A percentile compares a stretch with the other conserved stretches of the same genome.
These are phyloP conservation scores for Uria lomvia DNA, from an alignment of 2,113 vertebrate species.

Conservation along the genomic window DNA sequence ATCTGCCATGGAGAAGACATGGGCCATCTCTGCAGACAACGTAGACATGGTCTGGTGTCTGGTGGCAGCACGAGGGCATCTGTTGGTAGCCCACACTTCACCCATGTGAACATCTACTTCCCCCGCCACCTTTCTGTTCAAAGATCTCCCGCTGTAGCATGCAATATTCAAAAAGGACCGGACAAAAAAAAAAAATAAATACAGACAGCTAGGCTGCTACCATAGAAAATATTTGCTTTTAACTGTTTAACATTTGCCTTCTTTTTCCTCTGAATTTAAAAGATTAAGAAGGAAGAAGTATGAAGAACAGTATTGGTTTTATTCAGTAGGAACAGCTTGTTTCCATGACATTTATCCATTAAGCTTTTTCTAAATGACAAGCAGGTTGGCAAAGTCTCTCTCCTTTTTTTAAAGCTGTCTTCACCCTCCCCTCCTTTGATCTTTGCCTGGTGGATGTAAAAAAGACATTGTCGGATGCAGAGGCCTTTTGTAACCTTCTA, in stretches of 20 bases:
- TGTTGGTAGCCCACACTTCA: not conserved
- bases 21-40: not conserved
- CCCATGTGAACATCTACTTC: not conserved
- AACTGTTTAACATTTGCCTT: slow-evolving; percentile 57
- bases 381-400: slow-evolving; percentile 55
- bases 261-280: slow-evolving; percentile 49
- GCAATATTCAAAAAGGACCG: not conserved
- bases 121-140: not conserved
- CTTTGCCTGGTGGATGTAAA: slow-evolving; percentile 37
- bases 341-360: slow-evolving; percentile 70
- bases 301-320: slow-evolving; percentile 13
- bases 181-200: not conserved
- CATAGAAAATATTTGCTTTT: slow-evolving; percentile 55
- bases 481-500: not conserved
- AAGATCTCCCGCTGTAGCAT: not conserved
- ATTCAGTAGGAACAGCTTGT: slow-evolving; percentile 58
- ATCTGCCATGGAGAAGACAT: not conserved
- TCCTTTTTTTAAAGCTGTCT: not conserved
- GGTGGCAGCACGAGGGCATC: rapidly evolving
- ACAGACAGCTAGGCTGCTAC: not conserved
- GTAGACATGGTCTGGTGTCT: not conserved
- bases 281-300: slow-evolving; percentile 42
- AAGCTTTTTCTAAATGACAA: slow-evolving; percentile 73
- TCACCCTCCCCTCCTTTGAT: not conserved
- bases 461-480: slow-evolving; percentile 20